These are phyloP conservation scores for Plecotus auritus DNA, from an alignment of 2,113 vertebrate genomes.

Conservation along the genomic window DNA sequence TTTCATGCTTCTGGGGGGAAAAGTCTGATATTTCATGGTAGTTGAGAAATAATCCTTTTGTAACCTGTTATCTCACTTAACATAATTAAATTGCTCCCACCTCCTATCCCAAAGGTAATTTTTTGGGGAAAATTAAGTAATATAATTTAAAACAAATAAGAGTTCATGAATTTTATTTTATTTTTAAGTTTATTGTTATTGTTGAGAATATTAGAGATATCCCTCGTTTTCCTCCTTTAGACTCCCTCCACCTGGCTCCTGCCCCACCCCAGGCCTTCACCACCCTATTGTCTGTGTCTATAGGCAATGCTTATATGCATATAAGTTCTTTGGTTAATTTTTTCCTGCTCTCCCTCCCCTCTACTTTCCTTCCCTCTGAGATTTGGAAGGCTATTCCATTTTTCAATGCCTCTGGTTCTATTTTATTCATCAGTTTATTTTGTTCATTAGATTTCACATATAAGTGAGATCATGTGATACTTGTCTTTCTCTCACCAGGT, in stretches of 20 bases:
- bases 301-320: neutral
- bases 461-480: neutral
- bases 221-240: neutral
- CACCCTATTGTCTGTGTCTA: neutral
- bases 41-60: neutral
- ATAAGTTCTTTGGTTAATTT: neutral
- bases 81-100: neutral
- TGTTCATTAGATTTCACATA: neutral
- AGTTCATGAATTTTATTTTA: neutral
- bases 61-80: neutral
- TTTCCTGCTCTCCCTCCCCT: neutral
- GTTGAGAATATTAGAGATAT: neutral
- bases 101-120: neutral
- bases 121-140: neutral
- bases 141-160: neutral
- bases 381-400: neutral
- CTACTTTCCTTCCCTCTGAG: neutral
- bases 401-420: neutral
- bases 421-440: neutral
- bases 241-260: neutral
- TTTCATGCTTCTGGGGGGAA: neutral
- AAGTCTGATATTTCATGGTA: neutral
- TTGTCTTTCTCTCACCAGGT: neutral
- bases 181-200: neutral
- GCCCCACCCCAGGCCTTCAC: neutral